phyloP scores from a whole-genome alignment of 2,888 invertebrate species.

The Chalcis sispes region DNA sequence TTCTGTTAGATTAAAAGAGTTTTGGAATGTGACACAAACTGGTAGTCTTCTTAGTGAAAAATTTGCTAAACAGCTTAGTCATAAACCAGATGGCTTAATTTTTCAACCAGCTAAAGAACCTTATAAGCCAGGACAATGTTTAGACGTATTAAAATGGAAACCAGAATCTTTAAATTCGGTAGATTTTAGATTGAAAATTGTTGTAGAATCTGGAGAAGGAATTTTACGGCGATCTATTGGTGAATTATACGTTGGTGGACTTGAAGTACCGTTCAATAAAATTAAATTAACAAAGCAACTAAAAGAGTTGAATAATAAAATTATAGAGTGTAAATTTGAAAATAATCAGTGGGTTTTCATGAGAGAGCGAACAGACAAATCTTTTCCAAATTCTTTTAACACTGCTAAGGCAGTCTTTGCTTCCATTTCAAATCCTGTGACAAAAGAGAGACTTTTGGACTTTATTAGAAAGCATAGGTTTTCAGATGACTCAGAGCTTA shows the following conservation, averaged over 20 bases:
- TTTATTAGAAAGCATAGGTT: constrained; percentile 83
- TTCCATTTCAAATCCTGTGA: constrained; percentile 90
- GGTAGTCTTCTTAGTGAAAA: constrained; percentile 86
- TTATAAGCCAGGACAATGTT: constrained; percentile 89
- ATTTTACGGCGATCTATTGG: constrained; percentile 84
- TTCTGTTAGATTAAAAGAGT: constrained; percentile 92
- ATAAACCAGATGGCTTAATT: constrained; percentile 98
- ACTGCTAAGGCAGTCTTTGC: constrained; percentile 93
- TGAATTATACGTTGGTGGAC: constrained; percentile 87
- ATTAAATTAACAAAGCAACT: constrained; percentile 88
- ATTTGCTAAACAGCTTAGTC: constrained; percentile 89
- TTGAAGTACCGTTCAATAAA: constrained; percentile 81
- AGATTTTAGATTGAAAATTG: constrained; percentile 93
- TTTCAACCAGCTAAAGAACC: constrained; percentile 95
- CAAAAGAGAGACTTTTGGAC: constrained; percentile 86
- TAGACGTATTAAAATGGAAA: constrained; percentile 97
- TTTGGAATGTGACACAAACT: constrained; percentile 90
- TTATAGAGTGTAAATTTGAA: constrained; percentile 95
- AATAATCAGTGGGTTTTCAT: constrained; percentile 92
- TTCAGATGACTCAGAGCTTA: constrained; percentile 81
- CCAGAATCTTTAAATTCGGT: constrained; percentile 95
- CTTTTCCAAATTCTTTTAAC: constrained; percentile 91
- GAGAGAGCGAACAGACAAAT: constrained; percentile 97
- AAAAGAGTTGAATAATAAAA: constrained; percentile 91
- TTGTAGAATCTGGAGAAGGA: constrained; percentile 83